Evolutionary conservation across 1,140 invertebrate genomes (phyloP), one percentile per base, ranked within the genome.

Genomic region (Thrips palmi): DNA sequence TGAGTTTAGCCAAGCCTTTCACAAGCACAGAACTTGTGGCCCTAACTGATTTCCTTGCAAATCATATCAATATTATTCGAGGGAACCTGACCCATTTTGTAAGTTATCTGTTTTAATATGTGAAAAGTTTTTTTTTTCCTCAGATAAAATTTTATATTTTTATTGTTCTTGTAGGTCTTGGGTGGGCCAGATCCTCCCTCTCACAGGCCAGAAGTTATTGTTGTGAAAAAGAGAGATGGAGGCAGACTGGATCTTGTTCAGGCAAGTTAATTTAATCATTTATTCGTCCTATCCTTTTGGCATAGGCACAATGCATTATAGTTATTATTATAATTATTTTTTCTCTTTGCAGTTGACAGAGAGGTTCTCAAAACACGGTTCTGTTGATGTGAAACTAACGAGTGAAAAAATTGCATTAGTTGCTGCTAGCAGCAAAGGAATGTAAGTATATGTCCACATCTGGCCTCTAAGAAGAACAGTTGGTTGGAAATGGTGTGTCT

Each of bases 181-280:
- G 39, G 32, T 8, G 39, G 39, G 2, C 10, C 22, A 11, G 39
- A 41, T 15, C 39, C 39, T 14, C 32, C 24, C 6, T 41, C 39
- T 23, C 34, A 3, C 10, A 11, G 32, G 22, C 39, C 39, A 2
- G 11, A 28, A 20, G 15, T 36, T 18, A 17, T 41, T 4, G 25
- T 35, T 27, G 24, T 41, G 10, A 18, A 12, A 6, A 7, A 25
- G 14, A 25, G 18, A 14, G 24, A 29, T 19, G 15, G n/a, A 11
- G 23, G 18, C 3, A 3, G 25, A 14, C 10, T 41, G 5, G 33
- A 41, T 32, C 12, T 41, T 7, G 28, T 22, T 17, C 11, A 39
- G 37, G 37, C 33, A 22, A 17, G 18, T 10, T 11, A 29, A 22
- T 32, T 31, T 31, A n/a, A n/a, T n/a, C n/a, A n/a, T n/a, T n/a